Evolutionary conservation across 2,888 invertebrate genomes (phyloP).

Genomic region (Kryphioiulus occultus): DNA sequence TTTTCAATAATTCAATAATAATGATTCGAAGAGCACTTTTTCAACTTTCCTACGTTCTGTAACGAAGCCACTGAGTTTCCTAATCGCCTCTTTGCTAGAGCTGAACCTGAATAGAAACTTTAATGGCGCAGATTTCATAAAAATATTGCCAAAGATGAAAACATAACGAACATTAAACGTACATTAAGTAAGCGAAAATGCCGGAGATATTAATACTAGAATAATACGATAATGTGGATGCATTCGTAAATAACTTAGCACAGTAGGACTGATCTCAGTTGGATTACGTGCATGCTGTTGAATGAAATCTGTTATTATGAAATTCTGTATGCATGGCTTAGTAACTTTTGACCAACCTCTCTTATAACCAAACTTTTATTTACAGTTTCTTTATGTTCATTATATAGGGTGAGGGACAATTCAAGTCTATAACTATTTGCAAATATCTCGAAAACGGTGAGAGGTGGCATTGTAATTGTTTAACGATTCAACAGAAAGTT

Average conservation of each 20-base stretch:
- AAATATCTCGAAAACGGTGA: not conserved
- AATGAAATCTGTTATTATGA: not conserved
- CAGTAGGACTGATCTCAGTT: not conserved
- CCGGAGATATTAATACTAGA: too few species aligned
- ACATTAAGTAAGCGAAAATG: not conserved
- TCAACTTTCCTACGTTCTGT: not conserved
- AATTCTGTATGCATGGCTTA: too few species aligned
- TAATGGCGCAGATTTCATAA: not conserved
- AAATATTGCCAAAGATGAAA: not conserved
- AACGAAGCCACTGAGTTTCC: not conserved
- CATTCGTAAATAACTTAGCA: not conserved
- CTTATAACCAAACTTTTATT: too few species aligned
- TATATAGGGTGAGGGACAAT: too few species aligned
- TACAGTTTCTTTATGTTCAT: too few species aligned
- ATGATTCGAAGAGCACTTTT: not conserved
- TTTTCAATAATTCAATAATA: constrained; percentile 35
- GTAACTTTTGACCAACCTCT: too few species aligned
- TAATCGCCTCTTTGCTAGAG: not conserved
- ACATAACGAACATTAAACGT: not conserved
- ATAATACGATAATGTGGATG: not conserved
- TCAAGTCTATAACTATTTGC: too few species aligned
- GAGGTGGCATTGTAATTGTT: too few species aligned
- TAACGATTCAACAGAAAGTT: too few species aligned
- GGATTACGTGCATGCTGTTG: not conserved
- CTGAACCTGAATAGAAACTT: not conserved